These are phyloP conservation scores for Falco columbarius DNA, from an alignment of 2,797 vertebrate species.

Conservation along the genomic window DNA sequence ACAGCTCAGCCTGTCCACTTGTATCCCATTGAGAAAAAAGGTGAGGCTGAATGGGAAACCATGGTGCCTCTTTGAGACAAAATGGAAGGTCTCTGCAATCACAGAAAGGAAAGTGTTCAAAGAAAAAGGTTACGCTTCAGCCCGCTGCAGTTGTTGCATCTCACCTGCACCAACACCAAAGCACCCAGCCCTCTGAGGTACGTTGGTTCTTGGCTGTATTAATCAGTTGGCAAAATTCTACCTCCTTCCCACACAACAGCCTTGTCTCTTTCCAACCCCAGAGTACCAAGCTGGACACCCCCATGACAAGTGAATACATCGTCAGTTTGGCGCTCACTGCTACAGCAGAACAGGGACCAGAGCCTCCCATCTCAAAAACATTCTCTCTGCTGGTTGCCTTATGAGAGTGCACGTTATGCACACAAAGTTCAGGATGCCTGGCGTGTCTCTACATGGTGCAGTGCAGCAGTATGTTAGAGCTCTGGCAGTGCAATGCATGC, in stretches of 20 bases:
- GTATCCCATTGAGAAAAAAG: conserved; percentile 91
- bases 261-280: neutral
- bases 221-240: neutral
- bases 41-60: conserved; percentile 97
- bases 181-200: neutral
- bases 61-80: conserved; percentile 87
- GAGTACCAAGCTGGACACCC: neutral
- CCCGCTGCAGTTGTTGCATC: neutral
- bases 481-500: neutral
- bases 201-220: neutral
- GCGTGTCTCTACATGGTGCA: fast-evolving
- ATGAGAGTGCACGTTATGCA: neutral
- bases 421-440: neutral
- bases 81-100: conserved; percentile 88
- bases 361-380: neutral
- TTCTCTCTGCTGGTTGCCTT: no score
- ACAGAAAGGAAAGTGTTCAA: neutral
- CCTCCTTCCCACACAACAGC: neutral
- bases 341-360: neutral
- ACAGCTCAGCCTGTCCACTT: conserved; percentile 92
- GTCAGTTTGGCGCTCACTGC: neutral
- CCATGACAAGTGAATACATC: neutral
- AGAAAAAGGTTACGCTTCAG: neutral
- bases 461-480: neutral
- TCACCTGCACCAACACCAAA: neutral